phyloP scores from a whole-genome alignment of 2,888 invertebrate genomes.

The Acanthacorydalis orientalis region DNA sequence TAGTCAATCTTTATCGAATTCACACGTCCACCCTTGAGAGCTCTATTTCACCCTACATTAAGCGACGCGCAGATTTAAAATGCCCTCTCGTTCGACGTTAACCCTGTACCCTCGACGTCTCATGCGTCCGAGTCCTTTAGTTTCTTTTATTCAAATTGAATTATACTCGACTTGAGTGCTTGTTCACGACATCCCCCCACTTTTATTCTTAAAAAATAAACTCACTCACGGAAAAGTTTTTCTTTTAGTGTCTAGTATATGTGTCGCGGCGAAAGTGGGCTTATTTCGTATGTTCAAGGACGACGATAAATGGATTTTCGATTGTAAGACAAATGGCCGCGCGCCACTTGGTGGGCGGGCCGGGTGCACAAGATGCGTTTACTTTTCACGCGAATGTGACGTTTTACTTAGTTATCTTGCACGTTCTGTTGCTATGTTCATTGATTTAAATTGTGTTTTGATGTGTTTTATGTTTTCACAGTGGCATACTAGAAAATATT shows the following conservation, averaged over 20 bases:
- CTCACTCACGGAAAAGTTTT: not conserved
- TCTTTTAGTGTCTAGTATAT: too few relatives aligned
- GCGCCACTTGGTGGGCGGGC: not conserved
- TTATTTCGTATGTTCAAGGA: conserved; percentile 13
- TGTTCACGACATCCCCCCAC: not conserved
- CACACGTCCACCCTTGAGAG: conserved; percentile 20
- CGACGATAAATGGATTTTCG: conserved; percentile 11
- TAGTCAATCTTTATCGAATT: conserved; percentile 24
- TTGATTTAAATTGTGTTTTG: too few relatives aligned
- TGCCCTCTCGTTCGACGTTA: conserved; percentile 21
- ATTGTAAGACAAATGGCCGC: not conserved
- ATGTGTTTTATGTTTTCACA: too few relatives aligned
- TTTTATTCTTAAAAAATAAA: not conserved
- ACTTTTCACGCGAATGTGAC: too few relatives aligned
- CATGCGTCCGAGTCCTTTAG: not conserved
- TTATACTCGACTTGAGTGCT: conserved; percentile 24
- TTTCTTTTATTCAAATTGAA: conserved; percentile 29
- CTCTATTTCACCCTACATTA: conserved; percentile 7
- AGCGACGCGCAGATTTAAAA: conserved; percentile 9
- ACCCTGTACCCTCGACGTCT: conserved; percentile 16
- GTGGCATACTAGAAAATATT: too few relatives aligned
- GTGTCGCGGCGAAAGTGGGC: too few relatives aligned
- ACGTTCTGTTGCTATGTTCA: too few relatives aligned
- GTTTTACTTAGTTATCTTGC: too few relatives aligned
- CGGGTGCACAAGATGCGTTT: too few relatives aligned